Conservation (phyloP, 2,797 vertebrate species). For the Anguilla anguilla region DNA sequence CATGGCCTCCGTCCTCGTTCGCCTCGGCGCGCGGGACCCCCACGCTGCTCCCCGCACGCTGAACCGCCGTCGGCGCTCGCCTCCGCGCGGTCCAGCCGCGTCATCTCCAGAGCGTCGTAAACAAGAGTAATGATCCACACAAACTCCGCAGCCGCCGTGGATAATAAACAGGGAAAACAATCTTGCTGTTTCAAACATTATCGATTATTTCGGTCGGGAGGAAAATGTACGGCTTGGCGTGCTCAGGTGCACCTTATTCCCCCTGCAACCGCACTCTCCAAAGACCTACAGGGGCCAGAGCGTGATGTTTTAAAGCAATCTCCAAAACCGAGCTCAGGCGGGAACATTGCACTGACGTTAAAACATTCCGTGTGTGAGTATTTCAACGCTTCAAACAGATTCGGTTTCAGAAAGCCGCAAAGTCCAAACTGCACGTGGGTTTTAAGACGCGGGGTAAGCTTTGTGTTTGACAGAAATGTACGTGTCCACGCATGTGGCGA, state of each 20-base stretch:
- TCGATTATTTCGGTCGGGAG: not conserved
- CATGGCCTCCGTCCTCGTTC: not conserved
- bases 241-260: not conserved
- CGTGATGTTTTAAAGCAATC: not conserved
- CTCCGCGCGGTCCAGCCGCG: not conserved
- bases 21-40: not conserved
- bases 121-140: not conserved
- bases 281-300: not conserved
- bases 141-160: not conserved
- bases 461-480: not conserved
- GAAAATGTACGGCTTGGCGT: not conserved
- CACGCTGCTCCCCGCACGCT: not conserved
- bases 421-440: not conserved
- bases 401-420: not conserved
- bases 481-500: not conserved
- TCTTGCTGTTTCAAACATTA: slow-evolving; percentile 6
- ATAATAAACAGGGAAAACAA: not conserved
- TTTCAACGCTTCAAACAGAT: not conserved
- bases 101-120: not conserved
- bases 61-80: not conserved
- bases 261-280: not conserved
- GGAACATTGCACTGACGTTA: not conserved
- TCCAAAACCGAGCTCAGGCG: not conserved
- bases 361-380: not conserved
- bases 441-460: not conserved